Percentiles rank a stretch among this genome's conserved stretches.
These are phyloP conservation scores for Apantesis nais DNA, from an alignment of 2,888 invertebrate species.

Conservation along the genomic window DNA sequence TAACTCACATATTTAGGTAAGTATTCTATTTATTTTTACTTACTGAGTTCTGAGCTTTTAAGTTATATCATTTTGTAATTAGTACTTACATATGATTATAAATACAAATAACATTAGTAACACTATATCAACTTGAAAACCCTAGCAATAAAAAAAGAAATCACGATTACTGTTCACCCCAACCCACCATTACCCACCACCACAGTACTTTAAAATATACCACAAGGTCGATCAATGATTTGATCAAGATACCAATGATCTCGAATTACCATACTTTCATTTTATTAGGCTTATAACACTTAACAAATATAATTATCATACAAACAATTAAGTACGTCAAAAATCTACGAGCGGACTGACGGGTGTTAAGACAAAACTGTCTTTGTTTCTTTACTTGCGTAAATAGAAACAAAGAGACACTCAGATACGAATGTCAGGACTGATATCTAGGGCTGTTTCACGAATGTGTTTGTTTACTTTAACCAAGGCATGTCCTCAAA, in stretches of 20 bases:
- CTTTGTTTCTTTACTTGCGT: not conserved
- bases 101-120: not conserved
- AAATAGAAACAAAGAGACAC: slow-evolving; percentile 15
- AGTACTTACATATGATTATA: not conserved
- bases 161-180: too few species aligned
- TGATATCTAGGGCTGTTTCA: slow-evolving; percentile 17
- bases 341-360: not conserved
- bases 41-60: not conserved
- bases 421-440: slow-evolving; percentile 10
- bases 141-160: too few species aligned
- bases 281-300: not conserved
- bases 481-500: slow-evolving; percentile 9
- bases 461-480: slow-evolving; percentile 23
- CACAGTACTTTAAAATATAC: not conserved
- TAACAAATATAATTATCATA: not conserved
- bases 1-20: not conserved
- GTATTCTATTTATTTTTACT: not conserved
- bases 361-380: not conserved
- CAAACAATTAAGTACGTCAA: not conserved
- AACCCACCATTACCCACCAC: too few species aligned
- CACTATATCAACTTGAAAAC: too few species aligned
- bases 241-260: not conserved
- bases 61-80: not conserved
- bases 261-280: not conserved
- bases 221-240: not conserved